A percentile compares a stretch with the other conserved stretches of the same genome.
phyloP scores from a whole-genome alignment of 2,797 vertebrate species.

The Nasua narica region DNA sequence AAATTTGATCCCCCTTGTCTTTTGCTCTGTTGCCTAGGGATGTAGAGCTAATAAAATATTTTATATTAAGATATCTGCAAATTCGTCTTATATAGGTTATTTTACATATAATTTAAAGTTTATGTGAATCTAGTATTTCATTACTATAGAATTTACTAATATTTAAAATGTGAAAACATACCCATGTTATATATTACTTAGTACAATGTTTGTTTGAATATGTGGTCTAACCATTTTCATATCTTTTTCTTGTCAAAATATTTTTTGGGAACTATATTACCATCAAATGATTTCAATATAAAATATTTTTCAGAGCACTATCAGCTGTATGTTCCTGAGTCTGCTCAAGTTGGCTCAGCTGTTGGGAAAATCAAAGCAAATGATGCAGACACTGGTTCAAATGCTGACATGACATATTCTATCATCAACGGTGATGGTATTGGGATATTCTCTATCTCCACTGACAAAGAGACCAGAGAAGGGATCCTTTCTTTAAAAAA shows the following conservation, averaged over 20 bases:
- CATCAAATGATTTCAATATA: neutral
- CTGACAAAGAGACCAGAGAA: conserved; percentile 95
- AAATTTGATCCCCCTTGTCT: neutral
- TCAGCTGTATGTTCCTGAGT: conserved; percentile 97
- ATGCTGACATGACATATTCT: conserved; percentile 97
- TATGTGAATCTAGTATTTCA: neutral
- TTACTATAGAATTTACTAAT: neutral
- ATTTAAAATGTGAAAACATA: neutral
- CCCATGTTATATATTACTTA: neutral
- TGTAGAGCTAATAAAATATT: neutral
- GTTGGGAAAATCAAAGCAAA: conserved; percentile 98
- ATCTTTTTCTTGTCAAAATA: neutral
- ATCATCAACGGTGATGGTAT: conserved; percentile 94
- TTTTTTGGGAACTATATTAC: neutral
- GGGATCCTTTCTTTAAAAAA: conserved; percentile 95
- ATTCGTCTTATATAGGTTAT: neutral
- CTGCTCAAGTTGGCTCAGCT: conserved; percentile 94
- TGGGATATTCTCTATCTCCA: conserved; percentile 92
- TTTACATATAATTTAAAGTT: neutral
- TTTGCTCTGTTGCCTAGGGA: neutral
- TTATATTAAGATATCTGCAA: neutral
- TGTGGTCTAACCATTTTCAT: neutral
- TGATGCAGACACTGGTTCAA: conserved; percentile 94
- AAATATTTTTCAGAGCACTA: conserved; percentile 91
- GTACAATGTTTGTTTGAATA: neutral